phyloP scores from a whole-genome alignment of 2,888 invertebrate species.

The Dryobotodes eremita region DNA sequence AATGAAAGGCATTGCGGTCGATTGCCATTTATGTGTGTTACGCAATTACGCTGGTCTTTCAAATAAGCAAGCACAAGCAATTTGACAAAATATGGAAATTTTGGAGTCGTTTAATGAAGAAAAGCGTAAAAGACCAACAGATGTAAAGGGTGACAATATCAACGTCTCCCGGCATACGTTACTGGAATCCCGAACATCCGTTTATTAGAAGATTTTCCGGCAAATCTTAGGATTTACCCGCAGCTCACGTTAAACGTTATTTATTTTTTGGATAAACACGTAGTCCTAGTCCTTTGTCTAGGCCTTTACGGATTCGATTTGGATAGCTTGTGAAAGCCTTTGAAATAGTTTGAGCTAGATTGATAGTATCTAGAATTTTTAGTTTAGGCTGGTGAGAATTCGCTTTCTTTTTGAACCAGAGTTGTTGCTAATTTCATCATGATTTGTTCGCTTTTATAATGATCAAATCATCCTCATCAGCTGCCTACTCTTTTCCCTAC shows the following conservation, averaged over 20 bases:
- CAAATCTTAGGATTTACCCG: slow-evolving; percentile 48
- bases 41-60: neutral
- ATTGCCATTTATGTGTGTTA: neutral
- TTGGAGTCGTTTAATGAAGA: neutral
- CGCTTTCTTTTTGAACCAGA: neutral
- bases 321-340: slow-evolving; percentile 11
- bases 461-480: too few species aligned
- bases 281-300: slow-evolving; percentile 30
- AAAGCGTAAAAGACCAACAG: slow-evolving; percentile 18
- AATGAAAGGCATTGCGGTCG: neutral
- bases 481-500: too few species aligned
- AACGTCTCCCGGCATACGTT: slow-evolving; percentile 36
- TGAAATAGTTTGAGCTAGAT: slow-evolving; percentile 17
- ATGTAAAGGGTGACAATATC: slow-evolving; percentile 44
- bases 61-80: slow-evolving; percentile 10
- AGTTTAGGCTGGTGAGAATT: neutral
- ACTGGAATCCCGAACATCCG: slow-evolving; percentile 43
- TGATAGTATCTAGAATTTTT: neutral
- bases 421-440: neutral
- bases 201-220: slow-evolving; percentile 30
- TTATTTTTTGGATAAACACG: slow-evolving; percentile 48
- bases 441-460: neutral
- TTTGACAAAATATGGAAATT: neutral
- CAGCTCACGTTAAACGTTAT: slow-evolving; percentile 51
- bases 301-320: slow-evolving; percentile 2